phyloP scores from a whole-genome alignment of 2,797 vertebrate species.

The Lagodon rhomboides region DNA sequence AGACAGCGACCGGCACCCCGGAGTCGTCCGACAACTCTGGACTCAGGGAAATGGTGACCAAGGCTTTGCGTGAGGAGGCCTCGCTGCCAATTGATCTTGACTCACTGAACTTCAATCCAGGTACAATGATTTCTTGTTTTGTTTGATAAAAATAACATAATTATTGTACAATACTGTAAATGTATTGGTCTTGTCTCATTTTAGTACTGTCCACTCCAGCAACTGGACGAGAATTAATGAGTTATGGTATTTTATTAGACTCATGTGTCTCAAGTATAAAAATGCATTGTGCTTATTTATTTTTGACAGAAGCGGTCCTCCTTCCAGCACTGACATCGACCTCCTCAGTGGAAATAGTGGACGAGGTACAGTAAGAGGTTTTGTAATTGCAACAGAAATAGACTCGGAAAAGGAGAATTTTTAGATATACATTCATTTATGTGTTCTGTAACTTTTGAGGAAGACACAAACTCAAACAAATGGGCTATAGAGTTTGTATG shows the following conservation, averaged over 20 bases:
- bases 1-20: conserved; percentile 53
- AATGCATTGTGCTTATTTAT: not conserved
- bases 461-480: too few species aligned
- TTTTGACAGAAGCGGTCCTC: conserved; percentile 57
- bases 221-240: not conserved
- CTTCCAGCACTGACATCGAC: conserved; percentile 68
- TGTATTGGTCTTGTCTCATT: not conserved
- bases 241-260: not conserved
- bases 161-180: not conserved
- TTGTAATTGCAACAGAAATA: not conserved
- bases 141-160: too few species aligned
- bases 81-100: conserved; percentile 88
- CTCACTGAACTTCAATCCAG: conserved; percentile 87
- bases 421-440: not conserved
- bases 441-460: too few species aligned
- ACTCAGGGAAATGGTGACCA: conserved; percentile 88
- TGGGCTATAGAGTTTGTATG: not conserved
- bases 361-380: conserved; percentile 72
- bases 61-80: conserved; percentile 86
- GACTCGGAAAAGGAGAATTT: not conserved
- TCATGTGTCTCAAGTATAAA: not conserved
- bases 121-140: conserved; percentile 35
- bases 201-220: not conserved
- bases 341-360: conserved; percentile 70
- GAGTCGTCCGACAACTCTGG: conserved; percentile 67